These are phyloP conservation scores for Vombatus ursinus DNA, from an alignment of 2,113 vertebrate genomes.

Conservation along the genomic window DNA sequence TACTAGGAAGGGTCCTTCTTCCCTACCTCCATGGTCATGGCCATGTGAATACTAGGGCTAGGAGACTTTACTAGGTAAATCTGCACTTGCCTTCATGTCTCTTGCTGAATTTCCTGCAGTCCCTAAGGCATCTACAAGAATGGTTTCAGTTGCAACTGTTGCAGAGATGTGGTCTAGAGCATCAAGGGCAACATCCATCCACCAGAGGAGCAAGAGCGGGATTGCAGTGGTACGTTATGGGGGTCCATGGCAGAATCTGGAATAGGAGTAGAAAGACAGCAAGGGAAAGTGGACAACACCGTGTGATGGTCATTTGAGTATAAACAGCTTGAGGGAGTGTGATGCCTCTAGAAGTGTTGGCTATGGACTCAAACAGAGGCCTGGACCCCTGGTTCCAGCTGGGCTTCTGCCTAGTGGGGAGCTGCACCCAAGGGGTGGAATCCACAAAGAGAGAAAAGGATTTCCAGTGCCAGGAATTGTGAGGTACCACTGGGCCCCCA, in stretches of 20 bases:
- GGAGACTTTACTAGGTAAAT: not conserved
- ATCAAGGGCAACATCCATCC: not conserved
- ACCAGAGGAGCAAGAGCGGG: not conserved
- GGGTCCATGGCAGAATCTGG: not conserved
- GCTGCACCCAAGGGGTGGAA: not conserved
- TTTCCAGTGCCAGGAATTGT: not conserved
- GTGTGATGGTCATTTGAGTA: not conserved
- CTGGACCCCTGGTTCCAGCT: not conserved
- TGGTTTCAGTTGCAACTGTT: not conserved
- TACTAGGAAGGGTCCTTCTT: not conserved
- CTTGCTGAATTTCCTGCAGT: not conserved
- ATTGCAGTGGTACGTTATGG: not conserved
- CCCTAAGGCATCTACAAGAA: not conserved
- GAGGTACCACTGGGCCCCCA: not conserved
- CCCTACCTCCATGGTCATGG: not conserved
- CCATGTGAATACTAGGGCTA: not conserved
- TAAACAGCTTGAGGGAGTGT: not conserved
- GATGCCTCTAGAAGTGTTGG: not conserved
- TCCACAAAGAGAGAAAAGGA: not conserved
- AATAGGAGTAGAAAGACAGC: not conserved
- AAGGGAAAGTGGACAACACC: constrained; percentile 27
- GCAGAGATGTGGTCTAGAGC: not conserved
- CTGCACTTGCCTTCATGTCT: not conserved
- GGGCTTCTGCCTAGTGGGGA: not conserved
- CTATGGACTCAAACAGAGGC: not conserved